Evolutionary conservation across 2,888 invertebrate species (phyloP).

Genomic region (Therioaphis trifolii): DNA sequence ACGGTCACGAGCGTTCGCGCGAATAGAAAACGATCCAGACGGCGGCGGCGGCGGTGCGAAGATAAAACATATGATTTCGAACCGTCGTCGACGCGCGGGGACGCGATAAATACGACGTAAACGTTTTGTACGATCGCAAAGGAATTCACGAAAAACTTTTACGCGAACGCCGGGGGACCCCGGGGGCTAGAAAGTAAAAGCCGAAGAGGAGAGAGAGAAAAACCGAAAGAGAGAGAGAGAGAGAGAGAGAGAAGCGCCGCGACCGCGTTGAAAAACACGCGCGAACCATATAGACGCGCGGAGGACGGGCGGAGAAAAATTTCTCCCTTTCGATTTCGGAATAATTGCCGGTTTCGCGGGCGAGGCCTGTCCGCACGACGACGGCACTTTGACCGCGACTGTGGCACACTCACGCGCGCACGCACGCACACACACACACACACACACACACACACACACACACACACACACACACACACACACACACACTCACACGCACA

Average conservation of each 20-base stretch:
- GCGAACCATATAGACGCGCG: no score
- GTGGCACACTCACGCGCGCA: not conserved
- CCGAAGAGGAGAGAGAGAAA: no score
- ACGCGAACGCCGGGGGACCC: not conserved
- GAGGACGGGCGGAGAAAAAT: constrained; percentile 46
- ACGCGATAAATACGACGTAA: no score
- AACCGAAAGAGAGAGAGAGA: no score
- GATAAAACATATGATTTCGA: not conserved
- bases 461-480: no score
- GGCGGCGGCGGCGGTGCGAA: not conserved
- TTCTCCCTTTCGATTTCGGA: constrained; percentile 61
- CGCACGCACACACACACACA: constrained; percentile 25
- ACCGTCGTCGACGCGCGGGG: no score
- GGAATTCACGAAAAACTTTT: constrained; percentile 11
- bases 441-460: no score
- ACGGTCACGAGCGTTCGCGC: no score
- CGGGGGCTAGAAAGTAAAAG: constrained; percentile 50
- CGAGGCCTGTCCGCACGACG: constrained; percentile 16
- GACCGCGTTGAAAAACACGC: not conserved
- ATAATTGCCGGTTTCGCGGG: constrained; percentile 45
- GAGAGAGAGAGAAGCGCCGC: constrained; percentile 9
- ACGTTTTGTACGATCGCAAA: no score
- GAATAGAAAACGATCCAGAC: not conserved
- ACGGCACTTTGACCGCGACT: not conserved
- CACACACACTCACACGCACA: no score